These are phyloP conservation scores for Leptopilina syphax DNA, from an alignment of 2,888 invertebrate genomes.

Conservation along the genomic window DNA sequence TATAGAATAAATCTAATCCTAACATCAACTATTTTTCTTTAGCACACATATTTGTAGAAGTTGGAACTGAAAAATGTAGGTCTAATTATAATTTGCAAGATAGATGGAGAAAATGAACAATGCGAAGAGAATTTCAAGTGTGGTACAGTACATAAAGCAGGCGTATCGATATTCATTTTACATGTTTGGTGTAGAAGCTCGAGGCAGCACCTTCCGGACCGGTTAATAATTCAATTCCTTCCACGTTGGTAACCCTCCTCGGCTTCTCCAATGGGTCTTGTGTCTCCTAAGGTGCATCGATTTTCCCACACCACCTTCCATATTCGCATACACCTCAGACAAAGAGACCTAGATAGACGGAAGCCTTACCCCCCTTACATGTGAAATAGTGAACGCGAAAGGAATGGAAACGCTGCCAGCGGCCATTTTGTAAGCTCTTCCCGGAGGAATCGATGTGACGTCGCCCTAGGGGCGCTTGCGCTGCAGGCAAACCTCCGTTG, in stretches of 20 bases:
- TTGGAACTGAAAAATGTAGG: too few relatives aligned
- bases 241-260: constrained; percentile 66
- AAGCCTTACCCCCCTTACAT: constrained; percentile 59
- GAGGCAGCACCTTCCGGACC: constrained; percentile 74
- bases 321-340: constrained; percentile 68
- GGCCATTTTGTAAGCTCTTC: constrained; percentile 77
- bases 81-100: background rate
- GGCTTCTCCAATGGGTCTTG: constrained; percentile 58
- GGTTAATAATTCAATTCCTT: constrained; percentile 76
- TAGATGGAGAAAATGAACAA: constrained; percentile 14
- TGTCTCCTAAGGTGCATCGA: constrained; percentile 74
- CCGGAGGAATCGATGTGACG: constrained; percentile 77
- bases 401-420: constrained; percentile 73
- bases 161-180: constrained; percentile 53
- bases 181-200: constrained; percentile 47
- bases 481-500: constrained; percentile 70
- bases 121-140: constrained; percentile 17
- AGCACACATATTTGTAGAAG: too few relatives aligned
- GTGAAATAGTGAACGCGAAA: constrained; percentile 65
- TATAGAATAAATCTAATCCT: too few relatives aligned
- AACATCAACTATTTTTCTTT: too few relatives aligned
- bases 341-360: constrained; percentile 71
- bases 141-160: constrained; percentile 1
- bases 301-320: constrained; percentile 67
- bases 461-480: constrained; percentile 77